phyloP scores from a whole-genome alignment of 2,113 vertebrate genomes.

The Hipposideros armiger region DNA sequence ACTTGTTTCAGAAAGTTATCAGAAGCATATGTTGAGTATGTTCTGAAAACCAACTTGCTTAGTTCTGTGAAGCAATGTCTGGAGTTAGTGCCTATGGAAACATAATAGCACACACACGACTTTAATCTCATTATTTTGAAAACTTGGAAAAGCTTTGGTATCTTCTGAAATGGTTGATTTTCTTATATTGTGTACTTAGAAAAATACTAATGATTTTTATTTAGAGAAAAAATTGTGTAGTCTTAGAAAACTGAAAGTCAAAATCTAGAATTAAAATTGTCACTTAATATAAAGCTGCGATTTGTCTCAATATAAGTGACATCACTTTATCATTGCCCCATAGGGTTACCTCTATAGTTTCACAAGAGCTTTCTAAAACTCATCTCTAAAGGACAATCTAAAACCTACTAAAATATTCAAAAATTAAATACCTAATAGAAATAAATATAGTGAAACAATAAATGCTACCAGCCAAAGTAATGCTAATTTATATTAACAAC shows the following conservation, averaged over 20 bases:
- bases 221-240: neutral
- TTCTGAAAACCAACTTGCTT: conserved; percentile 39
- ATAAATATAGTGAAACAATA: conserved; percentile 19
- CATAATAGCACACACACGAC: neutral
- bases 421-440: conserved; percentile 36
- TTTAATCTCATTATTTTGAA: neutral
- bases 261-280: conserved; percentile 48
- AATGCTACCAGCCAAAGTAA: neutral
- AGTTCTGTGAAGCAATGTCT: neutral
- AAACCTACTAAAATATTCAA: conserved; percentile 56
- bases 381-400: neutral
- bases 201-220: neutral
- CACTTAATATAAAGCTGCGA: neutral
- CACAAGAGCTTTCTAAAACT: neutral
- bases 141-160: neutral
- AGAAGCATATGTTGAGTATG: neutral
- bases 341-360: neutral
- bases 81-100: neutral
- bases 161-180: conserved; percentile 11
- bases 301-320: conserved; percentile 53
- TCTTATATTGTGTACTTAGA: conserved; percentile 45
- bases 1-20: conserved; percentile 33
- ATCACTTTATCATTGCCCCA: neutral
- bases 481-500: conserved; percentile 8
- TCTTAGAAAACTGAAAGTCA: conserved; percentile 57